These are phyloP conservation scores for Drosophila tristis DNA, from an alignment of 1,140 invertebrate genomes.

Conservation along the genomic window DNA sequence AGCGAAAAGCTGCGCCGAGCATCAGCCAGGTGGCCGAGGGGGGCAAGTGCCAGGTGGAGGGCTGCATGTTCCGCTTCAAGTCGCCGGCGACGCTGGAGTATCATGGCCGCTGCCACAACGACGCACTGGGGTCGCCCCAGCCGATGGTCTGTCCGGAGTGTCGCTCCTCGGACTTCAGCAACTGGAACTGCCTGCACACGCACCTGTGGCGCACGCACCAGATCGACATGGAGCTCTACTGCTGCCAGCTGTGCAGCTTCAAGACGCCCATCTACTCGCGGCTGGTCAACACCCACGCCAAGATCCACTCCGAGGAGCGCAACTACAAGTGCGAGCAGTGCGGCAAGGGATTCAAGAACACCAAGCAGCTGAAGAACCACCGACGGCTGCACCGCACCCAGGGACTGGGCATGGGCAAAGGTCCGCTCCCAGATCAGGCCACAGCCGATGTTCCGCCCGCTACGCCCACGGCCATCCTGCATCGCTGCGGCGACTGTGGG, in stretches of 20 bases:
- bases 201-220: constrained; percentile 91
- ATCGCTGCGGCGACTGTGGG: constrained; percentile 74
- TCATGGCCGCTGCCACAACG: constrained; percentile 87
- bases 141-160: constrained; percentile 89
- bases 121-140: constrained; percentile 61
- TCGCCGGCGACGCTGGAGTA: constrained; percentile 85
- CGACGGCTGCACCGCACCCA: constrained; percentile 85
- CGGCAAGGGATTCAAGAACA: constrained; percentile 91
- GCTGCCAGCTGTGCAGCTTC: constrained; percentile 88
- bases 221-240: constrained; percentile 91
- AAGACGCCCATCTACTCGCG: constrained; percentile 88
- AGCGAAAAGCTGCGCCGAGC: constrained; percentile 27
- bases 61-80: constrained; percentile 82
- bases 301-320: constrained; percentile 88
- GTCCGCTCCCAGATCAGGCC: constrained; percentile 87
- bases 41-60: constrained; percentile 70
- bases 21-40: constrained; percentile 36
- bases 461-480: constrained; percentile 19
- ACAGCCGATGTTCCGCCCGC: neutral
- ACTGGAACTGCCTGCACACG: constrained; percentile 88
- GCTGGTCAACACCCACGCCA: constrained; percentile 88
- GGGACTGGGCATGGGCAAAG: constrained; percentile 64
- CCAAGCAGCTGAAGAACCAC: constrained; percentile 90
- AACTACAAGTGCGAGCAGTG: constrained; percentile 88
- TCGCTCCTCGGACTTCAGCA: constrained; percentile 83